phyloP scores from a whole-genome alignment of 2,888 invertebrate species.

The Parnassius glacialis region DNA sequence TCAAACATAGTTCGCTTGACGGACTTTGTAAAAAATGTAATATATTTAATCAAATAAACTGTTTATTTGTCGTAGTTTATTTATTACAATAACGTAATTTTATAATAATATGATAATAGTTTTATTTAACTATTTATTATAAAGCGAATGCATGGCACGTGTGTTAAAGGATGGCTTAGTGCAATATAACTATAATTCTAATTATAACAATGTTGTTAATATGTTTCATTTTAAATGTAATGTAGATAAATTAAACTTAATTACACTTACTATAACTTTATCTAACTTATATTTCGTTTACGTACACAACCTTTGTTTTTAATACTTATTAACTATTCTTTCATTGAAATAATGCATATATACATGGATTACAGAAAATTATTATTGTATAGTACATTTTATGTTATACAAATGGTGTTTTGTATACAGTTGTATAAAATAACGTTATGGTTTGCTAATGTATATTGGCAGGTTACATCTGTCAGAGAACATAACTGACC shows the following conservation, averaged over 20 bases:
- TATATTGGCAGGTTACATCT: too few relatives aligned
- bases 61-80: background rate
- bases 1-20: constrained; percentile 22
- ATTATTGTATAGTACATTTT: too few relatives aligned
- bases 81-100: constrained; percentile 10
- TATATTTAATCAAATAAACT: constrained; percentile 12
- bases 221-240: background rate
- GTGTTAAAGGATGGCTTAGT: constrained; percentile 51
- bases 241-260: background rate
- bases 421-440: too few relatives aligned
- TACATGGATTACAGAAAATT: too few relatives aligned
- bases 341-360: too few relatives aligned
- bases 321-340: too few relatives aligned
- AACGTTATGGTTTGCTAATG: too few relatives aligned
- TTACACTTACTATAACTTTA: constrained; percentile 7
- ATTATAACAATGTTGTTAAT: constrained; percentile 9
- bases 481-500: too few relatives aligned
- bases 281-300: constrained; percentile 21
- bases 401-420: too few relatives aligned
- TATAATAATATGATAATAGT: background rate
- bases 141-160: constrained; percentile 52
- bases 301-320: constrained; percentile 19
- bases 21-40: constrained; percentile 4
- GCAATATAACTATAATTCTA: constrained; percentile 32
- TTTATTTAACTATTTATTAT: constrained; percentile 28